phyloP scores from a whole-genome alignment of 2,888 invertebrate species.

The Agonum fuliginosum region DNA sequence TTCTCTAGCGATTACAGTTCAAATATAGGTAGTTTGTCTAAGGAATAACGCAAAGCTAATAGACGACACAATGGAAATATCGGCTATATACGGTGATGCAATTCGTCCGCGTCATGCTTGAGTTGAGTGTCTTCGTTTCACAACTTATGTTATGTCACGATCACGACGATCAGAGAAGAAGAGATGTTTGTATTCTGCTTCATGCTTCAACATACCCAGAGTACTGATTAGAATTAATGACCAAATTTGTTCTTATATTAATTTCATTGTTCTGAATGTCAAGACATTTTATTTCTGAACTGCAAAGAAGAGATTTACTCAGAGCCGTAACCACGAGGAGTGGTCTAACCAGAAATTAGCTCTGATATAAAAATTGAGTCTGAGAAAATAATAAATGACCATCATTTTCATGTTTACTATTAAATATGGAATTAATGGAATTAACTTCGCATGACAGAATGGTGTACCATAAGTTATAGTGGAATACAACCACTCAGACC shows the following conservation, averaged over 20 bases:
- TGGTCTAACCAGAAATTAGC: too few relatives aligned
- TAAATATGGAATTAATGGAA: too few relatives aligned
- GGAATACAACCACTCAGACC: too few relatives aligned
- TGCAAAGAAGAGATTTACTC: too few relatives aligned
- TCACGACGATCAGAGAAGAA: background rate
- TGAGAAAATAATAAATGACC: too few relatives aligned
- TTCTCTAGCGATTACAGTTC: too few relatives aligned
- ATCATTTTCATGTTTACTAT: too few relatives aligned
- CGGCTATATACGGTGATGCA: constrained; percentile 46
- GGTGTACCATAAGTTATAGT: too few relatives aligned
- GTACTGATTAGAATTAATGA: background rate
- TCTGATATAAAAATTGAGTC: too few relatives aligned
- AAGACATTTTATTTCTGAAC: too few relatives aligned
- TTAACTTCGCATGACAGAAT: too few relatives aligned
- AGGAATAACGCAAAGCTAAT: background rate
- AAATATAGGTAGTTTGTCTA: background rate
- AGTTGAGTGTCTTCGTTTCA: constrained; percentile 38
- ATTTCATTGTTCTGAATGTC: constrained; percentile 9
- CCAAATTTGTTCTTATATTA: constrained; percentile 15
- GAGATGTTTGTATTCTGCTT: constrained; percentile 38
- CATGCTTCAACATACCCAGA: constrained; percentile 19
- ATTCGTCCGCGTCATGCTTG: constrained; percentile 33
- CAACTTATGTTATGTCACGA: constrained; percentile 47
- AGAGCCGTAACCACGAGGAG: too few relatives aligned
- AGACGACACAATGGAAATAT: constrained; percentile 46